These are phyloP conservation scores for Leptobrachium ailaonicum DNA, from an alignment of 2,113 vertebrate genomes.

Conservation along the genomic window DNA sequence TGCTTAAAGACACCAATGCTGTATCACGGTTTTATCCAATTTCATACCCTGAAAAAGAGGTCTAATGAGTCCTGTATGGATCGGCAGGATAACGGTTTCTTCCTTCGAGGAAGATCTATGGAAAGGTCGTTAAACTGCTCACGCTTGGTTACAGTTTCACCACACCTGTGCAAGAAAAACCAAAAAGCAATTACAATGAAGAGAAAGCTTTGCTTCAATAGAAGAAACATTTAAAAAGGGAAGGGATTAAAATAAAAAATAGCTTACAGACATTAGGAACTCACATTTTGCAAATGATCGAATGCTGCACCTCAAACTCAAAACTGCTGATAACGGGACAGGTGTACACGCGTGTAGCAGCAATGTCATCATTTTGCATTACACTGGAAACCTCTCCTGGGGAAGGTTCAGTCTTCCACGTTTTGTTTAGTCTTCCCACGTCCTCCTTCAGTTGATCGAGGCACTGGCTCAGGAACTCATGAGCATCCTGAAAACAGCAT, in stretches of 20 bases:
- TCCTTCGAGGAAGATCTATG: constrained; percentile 92
- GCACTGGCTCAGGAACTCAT: constrained; percentile 97
- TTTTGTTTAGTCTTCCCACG: constrained; percentile 95
- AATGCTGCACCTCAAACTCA: constrained; percentile 97
- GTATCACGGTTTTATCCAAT: background rate
- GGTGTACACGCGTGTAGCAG: constrained; percentile 85
- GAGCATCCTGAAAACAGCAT: constrained; percentile 81
- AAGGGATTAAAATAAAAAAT: background rate
- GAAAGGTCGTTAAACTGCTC: constrained; percentile 98
- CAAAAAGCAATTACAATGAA: constrained; percentile 11
- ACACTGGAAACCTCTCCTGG: constrained; percentile 69
- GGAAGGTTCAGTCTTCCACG: constrained; percentile 77
- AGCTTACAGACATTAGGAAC: constrained; percentile 45
- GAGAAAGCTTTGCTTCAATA: no score
- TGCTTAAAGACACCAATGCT: background rate
- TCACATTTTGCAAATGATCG: constrained; percentile 94
- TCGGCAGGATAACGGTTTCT: constrained; percentile 83
- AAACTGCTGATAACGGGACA: constrained; percentile 93
- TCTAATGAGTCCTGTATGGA: constrained; percentile 97
- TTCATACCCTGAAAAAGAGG: constrained; percentile 90
- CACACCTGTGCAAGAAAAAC: constrained; percentile 72
- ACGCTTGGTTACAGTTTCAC: constrained; percentile 89
- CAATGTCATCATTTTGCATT: constrained; percentile 72
- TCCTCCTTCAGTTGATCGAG: constrained; percentile 97
- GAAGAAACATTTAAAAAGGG: no score